Evolutionary conservation across 1,140 invertebrate genomes (phyloP).

Genomic region (Neodiprion lecontei): DNA sequence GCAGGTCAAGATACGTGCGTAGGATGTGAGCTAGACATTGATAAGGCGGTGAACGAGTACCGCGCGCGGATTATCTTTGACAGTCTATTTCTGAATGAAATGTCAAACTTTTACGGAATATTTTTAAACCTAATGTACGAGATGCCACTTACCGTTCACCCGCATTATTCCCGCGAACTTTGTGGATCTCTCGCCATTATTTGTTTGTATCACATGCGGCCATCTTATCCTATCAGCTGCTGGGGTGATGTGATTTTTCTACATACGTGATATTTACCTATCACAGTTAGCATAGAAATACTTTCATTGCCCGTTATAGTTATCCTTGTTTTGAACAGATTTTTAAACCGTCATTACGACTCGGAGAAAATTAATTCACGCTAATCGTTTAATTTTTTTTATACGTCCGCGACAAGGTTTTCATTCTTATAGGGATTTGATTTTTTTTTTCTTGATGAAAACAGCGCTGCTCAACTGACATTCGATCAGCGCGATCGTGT

Average conservation of each 20-base stretch:
- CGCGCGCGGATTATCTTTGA: background rate
- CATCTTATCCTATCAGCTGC: slow-evolving; percentile 57
- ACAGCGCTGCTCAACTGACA: too few relatives aligned
- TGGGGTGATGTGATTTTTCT: slow-evolving; percentile 16
- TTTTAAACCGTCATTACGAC: too few relatives aligned
- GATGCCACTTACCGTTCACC: slow-evolving; percentile 12
- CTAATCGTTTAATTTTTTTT: too few relatives aligned
- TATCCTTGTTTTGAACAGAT: too few relatives aligned
- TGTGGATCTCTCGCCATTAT: slow-evolving; percentile 30
- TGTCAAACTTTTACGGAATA: slow-evolving; percentile 14
- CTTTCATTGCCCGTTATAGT: too few relatives aligned
- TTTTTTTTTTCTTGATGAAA: too few relatives aligned
- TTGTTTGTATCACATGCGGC: slow-evolving; percentile 54
- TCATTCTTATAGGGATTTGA: too few relatives aligned
- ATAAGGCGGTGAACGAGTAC: background rate
- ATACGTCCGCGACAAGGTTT: too few relatives aligned
- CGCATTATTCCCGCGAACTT: background rate
- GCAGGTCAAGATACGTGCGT: slow-evolving; percentile 40
- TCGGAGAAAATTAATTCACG: too few relatives aligned
- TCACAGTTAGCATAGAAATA: too few relatives aligned
- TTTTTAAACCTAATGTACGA: slow-evolving; percentile 26
- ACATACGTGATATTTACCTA: too few relatives aligned
- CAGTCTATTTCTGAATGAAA: slow-evolving; percentile 9
- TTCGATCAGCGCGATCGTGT: too few relatives aligned
- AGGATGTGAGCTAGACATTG: background rate